Evolutionary conservation across 2,113 vertebrate genomes (phyloP), one percentile per base, ranked within the genome.

Genomic region (Callorhinus ursinus): DNA sequence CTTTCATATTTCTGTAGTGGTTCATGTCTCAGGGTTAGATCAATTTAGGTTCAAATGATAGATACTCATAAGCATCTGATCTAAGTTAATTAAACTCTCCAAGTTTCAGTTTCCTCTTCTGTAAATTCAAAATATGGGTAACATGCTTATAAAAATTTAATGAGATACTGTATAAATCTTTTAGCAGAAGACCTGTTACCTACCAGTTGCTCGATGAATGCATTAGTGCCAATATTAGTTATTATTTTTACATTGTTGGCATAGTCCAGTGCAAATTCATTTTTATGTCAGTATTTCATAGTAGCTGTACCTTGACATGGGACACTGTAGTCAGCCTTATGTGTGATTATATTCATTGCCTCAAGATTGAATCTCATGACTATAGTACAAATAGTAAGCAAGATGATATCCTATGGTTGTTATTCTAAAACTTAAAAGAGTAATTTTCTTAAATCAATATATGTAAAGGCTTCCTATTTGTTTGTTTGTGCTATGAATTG

Each of bases 371-470:
- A 1, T 92, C 21, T 95, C 28, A 18, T 46, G 79, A 39, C 72
- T 83, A 3, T 28, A 72, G 36, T 63, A 39, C 65, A 83, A 77
- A 46, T 8, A 81, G 51, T 46, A 91, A 88, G 77, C 65, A 87
- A 39, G 36, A 82, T 63, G 49, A 55, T 21, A 76, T n/a, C 33
- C 49, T 63, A 1, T 39, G 18, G 42, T 69, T 59, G 24, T 71
- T 67, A 72, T 36, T 42, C 26, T 86, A 83, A 97, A 86, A 71
- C 21, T 76, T 82, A n/a, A 57, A n/a, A 72, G 65, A 59, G 9
- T 90, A 80, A 72, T 53, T 92, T 95, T 89, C 65, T 81, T 81
- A 93, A n/a, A 36, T 93, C 93, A 72, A 0, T n/a, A 26, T 31
- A 42, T n/a, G 4, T 72, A 39, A 63, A 76, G 18, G 36, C 36